These are phyloP conservation scores for Acanthosepion esculentum DNA, from an alignment of 2,888 invertebrate genomes.

Conservation along the genomic window DNA sequence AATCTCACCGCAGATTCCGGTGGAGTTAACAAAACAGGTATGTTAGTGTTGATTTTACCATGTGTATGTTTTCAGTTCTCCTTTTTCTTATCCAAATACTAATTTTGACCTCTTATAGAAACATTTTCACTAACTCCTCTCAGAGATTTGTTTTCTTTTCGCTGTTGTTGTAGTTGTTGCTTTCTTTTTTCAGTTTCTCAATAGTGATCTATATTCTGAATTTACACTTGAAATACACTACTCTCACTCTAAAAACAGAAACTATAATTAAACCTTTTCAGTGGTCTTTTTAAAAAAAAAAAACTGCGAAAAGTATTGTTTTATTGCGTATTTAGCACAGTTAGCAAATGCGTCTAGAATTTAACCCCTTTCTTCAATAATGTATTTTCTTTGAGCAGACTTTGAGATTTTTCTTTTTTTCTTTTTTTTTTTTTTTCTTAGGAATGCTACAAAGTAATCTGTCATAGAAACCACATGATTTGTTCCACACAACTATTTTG, in stretches of 20 bases:
- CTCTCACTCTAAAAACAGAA: not conserved
- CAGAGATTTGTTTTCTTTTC: not conserved
- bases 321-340: not conserved
- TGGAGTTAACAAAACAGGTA: conserved; percentile 33
- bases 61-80: conserved; percentile 18
- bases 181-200: not conserved
- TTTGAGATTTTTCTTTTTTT: not conserved
- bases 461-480: conserved; percentile 7
- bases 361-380: not conserved
- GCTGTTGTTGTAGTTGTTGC: not conserved
- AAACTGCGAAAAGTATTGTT: not conserved
- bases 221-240: not conserved
- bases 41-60: conserved; percentile 33
- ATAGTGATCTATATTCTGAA: not conserved
- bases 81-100: not conserved
- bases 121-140: not conserved
- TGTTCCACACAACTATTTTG: not conserved
- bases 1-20: conserved; percentile 33
- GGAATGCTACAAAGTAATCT: not conserved
- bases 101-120: not conserved
- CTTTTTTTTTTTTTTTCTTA: not conserved
- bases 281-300: not conserved
- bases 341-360: not conserved
- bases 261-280: not conserved
- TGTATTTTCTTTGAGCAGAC: not conserved